Conservation (phyloP, 37 sponge, comb jelly and placozoan genomes). For the Axinella damicornis region DNA sequence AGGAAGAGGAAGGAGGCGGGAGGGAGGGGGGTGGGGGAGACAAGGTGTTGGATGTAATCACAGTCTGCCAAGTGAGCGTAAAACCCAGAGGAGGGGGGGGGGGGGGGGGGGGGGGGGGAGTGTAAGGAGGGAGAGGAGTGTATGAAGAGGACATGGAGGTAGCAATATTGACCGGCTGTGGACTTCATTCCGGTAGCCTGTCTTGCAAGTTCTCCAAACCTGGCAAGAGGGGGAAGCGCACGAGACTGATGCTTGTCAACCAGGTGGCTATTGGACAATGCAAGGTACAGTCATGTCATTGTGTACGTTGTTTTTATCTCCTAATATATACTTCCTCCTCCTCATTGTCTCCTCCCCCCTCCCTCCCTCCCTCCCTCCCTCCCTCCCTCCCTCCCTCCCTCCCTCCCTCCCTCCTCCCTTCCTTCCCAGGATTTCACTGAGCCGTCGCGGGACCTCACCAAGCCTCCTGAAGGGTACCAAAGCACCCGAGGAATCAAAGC, state of each 20-base stretch:
- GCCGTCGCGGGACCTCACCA: conserved; percentile 51
- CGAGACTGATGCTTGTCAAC: conserved; percentile 87
- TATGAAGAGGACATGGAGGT: no score
- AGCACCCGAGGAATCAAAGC: conserved; percentile 81
- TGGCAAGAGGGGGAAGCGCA: conserved; percentile 55
- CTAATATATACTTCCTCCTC: not conserved
- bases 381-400: no score
- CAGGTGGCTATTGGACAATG: conserved; percentile 89
- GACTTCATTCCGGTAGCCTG: no score
- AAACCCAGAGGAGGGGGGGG: no score
- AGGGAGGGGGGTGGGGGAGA: no score
- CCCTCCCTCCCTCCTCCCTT: not conserved
- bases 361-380: conserved; percentile 14
- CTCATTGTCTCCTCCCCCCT: not conserved
- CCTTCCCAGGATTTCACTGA: not conserved
- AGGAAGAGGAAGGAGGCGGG: no score
- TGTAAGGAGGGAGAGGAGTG: not conserved
- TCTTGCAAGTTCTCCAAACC: conserved; percentile 82
- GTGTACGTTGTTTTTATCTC: no score
- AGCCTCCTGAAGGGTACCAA: conserved; percentile 87
- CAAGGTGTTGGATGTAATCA: no score
- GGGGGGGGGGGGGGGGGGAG: no score
- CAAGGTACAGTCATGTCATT: conserved; percentile 73
- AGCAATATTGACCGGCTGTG: no score
- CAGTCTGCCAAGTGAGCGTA: no score